Percentiles rank a stretch among this genome's conserved stretches.
Evolutionary conservation across 2,113 vertebrate genomes (phyloP).

Genomic region (Misgurnus anguillicaudatus): DNA sequence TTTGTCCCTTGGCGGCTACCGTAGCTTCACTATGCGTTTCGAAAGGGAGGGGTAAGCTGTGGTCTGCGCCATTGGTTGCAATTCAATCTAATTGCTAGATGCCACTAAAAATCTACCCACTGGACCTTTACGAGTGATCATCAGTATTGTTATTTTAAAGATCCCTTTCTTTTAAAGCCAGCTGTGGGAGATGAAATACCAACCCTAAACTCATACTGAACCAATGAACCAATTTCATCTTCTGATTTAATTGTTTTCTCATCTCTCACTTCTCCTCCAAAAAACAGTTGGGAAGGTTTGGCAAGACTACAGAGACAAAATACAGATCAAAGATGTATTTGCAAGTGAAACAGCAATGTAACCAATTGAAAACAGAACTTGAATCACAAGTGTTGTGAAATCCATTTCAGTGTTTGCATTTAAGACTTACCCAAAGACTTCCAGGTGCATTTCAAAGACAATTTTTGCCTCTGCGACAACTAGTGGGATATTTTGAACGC

Average conservation of each 20-base stretch:
- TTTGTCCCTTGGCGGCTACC: too few species aligned
- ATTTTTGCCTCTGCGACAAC: constrained; percentile 84
- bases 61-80: too few species aligned
- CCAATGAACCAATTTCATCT: constrained; percentile 82
- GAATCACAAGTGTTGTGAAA: neutral
- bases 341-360: neutral
- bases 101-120: too few species aligned
- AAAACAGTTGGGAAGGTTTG: constrained; percentile 88
- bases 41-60: too few species aligned
- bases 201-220: constrained; percentile 89
- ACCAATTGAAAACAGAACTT: neutral
- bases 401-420: neutral
- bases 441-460: constrained; percentile 85
- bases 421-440: constrained; percentile 82
- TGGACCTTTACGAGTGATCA: too few species aligned
- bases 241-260: constrained; percentile 81
- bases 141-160: neutral
- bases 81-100: too few species aligned
- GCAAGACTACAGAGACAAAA: constrained; percentile 72
- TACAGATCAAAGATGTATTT: neutral
- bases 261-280: constrained; percentile 72
- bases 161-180: neutral
- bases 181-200: constrained; percentile 52
- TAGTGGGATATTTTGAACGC: constrained; percentile 79
- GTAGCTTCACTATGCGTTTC: too few species aligned